These are phyloP conservation scores for Psophia crepitans DNA, from an alignment of 2,113 vertebrate species.

Conservation along the genomic window DNA sequence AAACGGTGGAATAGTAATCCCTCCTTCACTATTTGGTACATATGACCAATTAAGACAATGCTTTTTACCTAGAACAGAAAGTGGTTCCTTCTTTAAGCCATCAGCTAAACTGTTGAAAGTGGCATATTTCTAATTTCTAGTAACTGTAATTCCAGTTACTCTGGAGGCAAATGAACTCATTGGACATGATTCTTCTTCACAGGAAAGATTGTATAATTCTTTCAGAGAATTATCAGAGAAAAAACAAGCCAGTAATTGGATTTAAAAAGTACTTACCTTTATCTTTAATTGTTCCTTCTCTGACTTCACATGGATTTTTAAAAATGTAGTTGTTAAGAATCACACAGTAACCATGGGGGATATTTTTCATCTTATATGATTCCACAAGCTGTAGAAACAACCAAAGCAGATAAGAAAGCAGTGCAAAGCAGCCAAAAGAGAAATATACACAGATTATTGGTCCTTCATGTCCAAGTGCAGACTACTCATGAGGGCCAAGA, in stretches of 20 bases:
- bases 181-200: not conserved
- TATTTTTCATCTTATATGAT: constrained; percentile 55
- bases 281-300: constrained; percentile 38
- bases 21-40: not conserved
- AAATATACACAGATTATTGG: not conserved
- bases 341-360: constrained; percentile 59
- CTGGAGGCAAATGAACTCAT: not conserved
- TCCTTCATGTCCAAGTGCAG: not conserved
- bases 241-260: not conserved
- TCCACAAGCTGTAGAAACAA: not conserved
- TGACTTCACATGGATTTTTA: not conserved
- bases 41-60: not conserved
- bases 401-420: not conserved
- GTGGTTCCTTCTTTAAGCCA: not conserved
- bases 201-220: not conserved
- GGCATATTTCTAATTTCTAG: not conserved
- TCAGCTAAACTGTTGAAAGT: not conserved
- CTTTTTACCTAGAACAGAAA: not conserved
- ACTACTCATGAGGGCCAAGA: not conserved
- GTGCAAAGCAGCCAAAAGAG: not conserved
- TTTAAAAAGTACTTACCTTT: constrained; percentile 22
- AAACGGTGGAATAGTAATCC: not conserved
- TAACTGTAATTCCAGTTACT: not conserved
- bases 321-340: constrained; percentile 63
- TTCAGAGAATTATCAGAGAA: not conserved